Conservation (phyloP, 1,140 invertebrate genomes). For the Trichonephila inaurata region DNA sequence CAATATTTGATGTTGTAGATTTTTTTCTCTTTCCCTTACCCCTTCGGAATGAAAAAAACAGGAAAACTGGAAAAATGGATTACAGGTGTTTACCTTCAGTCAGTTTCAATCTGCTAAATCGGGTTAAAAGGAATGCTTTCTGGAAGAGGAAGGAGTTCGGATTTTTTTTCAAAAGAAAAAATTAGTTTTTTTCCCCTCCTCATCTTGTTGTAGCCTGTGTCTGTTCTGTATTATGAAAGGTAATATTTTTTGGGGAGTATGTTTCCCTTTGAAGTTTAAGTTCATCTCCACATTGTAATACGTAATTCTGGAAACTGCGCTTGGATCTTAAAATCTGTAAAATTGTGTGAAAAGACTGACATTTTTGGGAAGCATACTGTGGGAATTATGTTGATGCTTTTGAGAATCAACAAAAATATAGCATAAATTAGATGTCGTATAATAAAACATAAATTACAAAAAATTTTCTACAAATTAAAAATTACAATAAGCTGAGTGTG, state of each 20-base stretch:
- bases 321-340: too few species aligned
- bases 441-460: too few species aligned
- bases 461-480: too few species aligned
- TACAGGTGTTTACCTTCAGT: conserved; percentile 67
- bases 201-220: background rate
- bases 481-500: too few species aligned
- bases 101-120: conserved; percentile 64
- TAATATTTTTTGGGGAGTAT: background rate
- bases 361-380: too few species aligned
- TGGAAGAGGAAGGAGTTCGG: background rate
- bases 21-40: background rate
- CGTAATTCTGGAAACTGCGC: background rate
- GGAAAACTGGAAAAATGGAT: conserved; percentile 53
- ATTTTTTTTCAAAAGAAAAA: conserved; percentile 2
- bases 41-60: background rate
- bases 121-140: conserved; percentile 64
- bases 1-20: conserved; percentile 59
- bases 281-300: background rate
- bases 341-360: too few species aligned
- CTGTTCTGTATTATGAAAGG: background rate
- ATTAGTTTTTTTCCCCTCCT: background rate
- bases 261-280: background rate
- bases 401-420: too few species aligned
- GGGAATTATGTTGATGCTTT: too few species aligned
- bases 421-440: too few species aligned